Percentiles rank a stretch among this genome's conserved stretches.
Conservation (phyloP, 2,113 vertebrate species). For the Galemys pyrenaicus region DNA sequence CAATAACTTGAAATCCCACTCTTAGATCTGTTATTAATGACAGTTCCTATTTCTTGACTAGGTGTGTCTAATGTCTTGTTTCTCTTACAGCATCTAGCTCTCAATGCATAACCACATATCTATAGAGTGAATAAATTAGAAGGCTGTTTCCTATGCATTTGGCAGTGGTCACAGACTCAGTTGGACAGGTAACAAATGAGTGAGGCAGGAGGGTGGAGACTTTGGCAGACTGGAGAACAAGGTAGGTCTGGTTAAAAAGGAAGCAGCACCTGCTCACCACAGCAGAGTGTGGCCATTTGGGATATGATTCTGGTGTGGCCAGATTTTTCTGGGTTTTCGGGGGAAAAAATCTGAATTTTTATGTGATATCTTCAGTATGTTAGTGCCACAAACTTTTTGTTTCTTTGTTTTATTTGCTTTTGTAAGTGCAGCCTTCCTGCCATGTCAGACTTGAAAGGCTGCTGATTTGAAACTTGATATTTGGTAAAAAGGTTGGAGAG, state of each 20-base stretch:
- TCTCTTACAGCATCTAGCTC: conserved; percentile 18
- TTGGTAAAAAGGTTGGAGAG: background rate
- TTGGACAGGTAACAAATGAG: background rate
- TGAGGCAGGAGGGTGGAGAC: background rate
- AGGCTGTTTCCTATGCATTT: background rate
- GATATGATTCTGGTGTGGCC: background rate
- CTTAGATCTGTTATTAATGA: background rate
- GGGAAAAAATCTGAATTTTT: background rate
- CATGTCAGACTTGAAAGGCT: background rate
- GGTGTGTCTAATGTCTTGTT: conserved; percentile 3
- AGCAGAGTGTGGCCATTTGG: background rate
- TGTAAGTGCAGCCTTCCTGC: background rate
- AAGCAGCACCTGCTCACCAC: background rate
- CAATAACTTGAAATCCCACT: background rate
- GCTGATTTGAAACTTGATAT: background rate
- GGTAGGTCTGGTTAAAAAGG: background rate
- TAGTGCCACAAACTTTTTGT: background rate
- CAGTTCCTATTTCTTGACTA: background rate
- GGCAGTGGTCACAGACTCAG: background rate
- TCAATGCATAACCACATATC: background rate
- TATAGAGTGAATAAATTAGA: background rate
- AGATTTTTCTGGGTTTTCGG: conserved; percentile 36
- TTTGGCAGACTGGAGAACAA: background rate
- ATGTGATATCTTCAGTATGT: background rate
- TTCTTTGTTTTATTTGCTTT: background rate